Conservation (phyloP, 2,113 vertebrate genomes). For the Rhizomys pruinosus region DNA sequence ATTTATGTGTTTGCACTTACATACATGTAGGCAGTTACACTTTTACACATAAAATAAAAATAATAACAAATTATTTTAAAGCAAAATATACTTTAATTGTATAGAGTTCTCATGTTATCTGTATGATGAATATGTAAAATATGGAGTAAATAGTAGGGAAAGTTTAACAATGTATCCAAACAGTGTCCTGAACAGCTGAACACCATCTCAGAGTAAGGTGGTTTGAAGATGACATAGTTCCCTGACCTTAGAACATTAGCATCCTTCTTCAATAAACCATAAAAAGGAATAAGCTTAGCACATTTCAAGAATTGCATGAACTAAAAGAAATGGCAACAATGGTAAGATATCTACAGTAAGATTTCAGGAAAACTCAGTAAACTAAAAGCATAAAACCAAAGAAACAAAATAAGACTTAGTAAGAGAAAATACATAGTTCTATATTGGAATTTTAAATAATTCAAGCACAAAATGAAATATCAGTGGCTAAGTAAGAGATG, state of each 20-base stretch:
- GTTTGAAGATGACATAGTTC: not conserved
- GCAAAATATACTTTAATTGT: conserved; percentile 26
- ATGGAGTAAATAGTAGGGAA: not conserved
- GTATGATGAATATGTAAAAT: not conserved
- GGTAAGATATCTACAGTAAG: conserved; percentile 21
- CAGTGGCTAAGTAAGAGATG: not conserved
- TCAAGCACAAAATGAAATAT: not conserved
- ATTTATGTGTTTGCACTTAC: too few relatives aligned
- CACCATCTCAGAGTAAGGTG: not conserved
- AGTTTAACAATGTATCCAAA: not conserved
- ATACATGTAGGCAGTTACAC: too few relatives aligned
- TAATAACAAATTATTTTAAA: conserved; percentile 36
- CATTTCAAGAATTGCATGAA: conserved; percentile 13
- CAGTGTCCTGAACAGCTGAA: not conserved
- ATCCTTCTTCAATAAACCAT: conserved; percentile 26
- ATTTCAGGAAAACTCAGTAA: conserved; percentile 11
- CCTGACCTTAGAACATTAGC: not conserved
- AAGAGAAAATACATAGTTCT: not conserved
- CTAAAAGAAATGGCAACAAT: not conserved
- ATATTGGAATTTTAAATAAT: not conserved
- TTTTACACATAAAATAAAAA: too few relatives aligned
- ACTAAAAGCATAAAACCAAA: not conserved
- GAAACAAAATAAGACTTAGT: not conserved
- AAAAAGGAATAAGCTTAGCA: not conserved
- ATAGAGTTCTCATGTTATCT: conserved; percentile 3